Evolutionary conservation across 2,113 vertebrate species (phyloP).

Genomic region (Misgurnus mizolepis): DNA sequence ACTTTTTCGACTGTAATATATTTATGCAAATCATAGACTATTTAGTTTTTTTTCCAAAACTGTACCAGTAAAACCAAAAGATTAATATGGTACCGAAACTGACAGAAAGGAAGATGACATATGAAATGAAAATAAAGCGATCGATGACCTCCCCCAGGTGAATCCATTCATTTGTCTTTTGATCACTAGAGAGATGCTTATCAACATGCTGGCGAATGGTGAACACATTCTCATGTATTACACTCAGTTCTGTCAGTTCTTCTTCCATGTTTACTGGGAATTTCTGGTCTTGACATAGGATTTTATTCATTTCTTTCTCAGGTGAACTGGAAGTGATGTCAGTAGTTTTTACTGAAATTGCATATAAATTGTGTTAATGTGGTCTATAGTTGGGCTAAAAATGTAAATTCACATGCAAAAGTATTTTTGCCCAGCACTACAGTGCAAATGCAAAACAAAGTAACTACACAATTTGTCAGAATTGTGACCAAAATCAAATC

Average conservation of each 20-base stretch:
- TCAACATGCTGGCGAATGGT: conserved; percentile 7
- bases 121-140: conserved; percentile 9
- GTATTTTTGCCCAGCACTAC: too few relatives aligned
- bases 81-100: conserved; percentile 4
- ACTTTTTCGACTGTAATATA: too few relatives aligned
- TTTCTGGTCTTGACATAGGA: not conserved
- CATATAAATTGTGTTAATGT: too few relatives aligned
- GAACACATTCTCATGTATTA: not conserved
- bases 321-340: not conserved
- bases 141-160: conserved; percentile 12
- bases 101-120: conserved; percentile 12
- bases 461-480: too few relatives aligned
- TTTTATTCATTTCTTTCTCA: not conserved
- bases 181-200: conserved; percentile 12
- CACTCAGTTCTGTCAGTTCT: not conserved
- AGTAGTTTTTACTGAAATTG: not conserved
- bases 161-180: not conserved
- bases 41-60: not conserved
- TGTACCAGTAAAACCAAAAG: conserved; percentile 18
- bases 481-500: too few relatives aligned
- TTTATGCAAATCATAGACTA: too few relatives aligned
- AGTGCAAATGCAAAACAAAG: too few relatives aligned
- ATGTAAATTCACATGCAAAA: too few relatives aligned
- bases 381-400: too few relatives aligned
- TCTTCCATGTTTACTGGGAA: not conserved